Percentiles rank a stretch among this genome's conserved stretches.
Evolutionary conservation across 2,797 vertebrate genomes (phyloP).

Genomic region (Sebastes iracundus): DNA sequence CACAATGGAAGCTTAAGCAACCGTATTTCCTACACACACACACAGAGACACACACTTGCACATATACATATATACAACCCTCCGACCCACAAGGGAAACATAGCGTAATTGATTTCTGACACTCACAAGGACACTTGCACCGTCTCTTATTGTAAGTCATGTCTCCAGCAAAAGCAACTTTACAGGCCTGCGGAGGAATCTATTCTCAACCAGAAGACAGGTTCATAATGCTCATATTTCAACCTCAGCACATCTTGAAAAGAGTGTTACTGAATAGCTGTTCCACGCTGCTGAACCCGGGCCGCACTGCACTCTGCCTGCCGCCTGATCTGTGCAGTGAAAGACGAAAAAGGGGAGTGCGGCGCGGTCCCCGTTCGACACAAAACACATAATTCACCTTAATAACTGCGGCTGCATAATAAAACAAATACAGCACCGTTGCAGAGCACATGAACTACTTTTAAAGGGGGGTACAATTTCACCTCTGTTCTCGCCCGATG

Average conservation of each 20-base stretch:
- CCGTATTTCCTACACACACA: neutral
- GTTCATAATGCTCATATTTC: slow-evolving; percentile 76
- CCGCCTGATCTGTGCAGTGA: slow-evolving; percentile 45
- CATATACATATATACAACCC: slow-evolving; percentile 46
- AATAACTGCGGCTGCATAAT: slow-evolving; percentile 18
- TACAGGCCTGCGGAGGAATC: slow-evolving; percentile 71
- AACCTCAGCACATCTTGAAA: slow-evolving; percentile 67
- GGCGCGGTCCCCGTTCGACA: slow-evolving; percentile 1
- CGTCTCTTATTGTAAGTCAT: slow-evolving; percentile 67
- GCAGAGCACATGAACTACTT: neutral
- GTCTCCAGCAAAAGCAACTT: slow-evolving; percentile 66
- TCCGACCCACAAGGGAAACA: slow-evolving; percentile 45
- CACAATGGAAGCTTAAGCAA: slow-evolving; percentile 26
- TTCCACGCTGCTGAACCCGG: slow-evolving; percentile 52
- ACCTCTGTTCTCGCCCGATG: slow-evolving; percentile 45
- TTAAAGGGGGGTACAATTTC: slow-evolving; percentile 2
- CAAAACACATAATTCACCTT: slow-evolving; percentile 42
- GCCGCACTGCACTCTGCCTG: slow-evolving; percentile 30
- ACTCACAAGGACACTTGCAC: slow-evolving; percentile 66
- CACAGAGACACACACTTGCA: neutral
- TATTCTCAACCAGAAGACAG: slow-evolving; percentile 71
- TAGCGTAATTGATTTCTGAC: slow-evolving; percentile 72
- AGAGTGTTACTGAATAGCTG: slow-evolving; percentile 59
- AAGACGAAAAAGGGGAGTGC: slow-evolving; percentile 11
- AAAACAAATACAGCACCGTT: slow-evolving; percentile 18